A percentile compares a stretch with the other conserved stretches of the same genome.
Evolutionary conservation across 1,140 invertebrate genomes (phyloP).

Genomic region (Ruditapes philippinarum): DNA sequence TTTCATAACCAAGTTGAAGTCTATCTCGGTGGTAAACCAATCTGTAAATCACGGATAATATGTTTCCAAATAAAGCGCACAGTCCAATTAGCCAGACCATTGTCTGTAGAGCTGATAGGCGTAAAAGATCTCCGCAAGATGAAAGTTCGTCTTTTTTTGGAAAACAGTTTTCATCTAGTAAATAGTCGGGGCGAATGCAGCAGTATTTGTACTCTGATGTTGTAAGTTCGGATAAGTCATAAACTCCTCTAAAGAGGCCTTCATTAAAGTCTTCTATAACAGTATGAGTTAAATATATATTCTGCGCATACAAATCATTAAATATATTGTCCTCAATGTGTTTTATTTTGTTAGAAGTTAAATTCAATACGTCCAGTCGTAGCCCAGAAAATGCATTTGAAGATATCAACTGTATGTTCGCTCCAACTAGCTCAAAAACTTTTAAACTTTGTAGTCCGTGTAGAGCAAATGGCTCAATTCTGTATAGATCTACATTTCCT

Average conservation of each 20-base stretch:
- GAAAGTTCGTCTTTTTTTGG: slow-evolving; percentile 73
- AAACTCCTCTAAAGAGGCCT: not conserved
- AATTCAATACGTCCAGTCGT: slow-evolving; percentile 30
- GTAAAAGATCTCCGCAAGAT: slow-evolving; percentile 76
- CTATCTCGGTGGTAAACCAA: slow-evolving; percentile 51
- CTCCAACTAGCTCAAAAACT: not conserved
- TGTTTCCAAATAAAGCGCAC: slow-evolving; percentile 72
- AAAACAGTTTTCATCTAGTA: slow-evolving; percentile 65
- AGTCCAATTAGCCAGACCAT: slow-evolving; percentile 77
- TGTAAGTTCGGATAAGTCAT: not conserved
- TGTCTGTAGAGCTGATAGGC: slow-evolving; percentile 63
- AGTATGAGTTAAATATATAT: not conserved
- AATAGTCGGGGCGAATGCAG: slow-evolving; percentile 25
- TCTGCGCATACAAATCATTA: not conserved
- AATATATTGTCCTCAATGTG: not conserved
- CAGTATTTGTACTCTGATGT: slow-evolving; percentile 21
- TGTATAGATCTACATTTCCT: slow-evolving; percentile 18
- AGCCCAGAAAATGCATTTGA: slow-evolving; percentile 55
- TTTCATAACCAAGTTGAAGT: slow-evolving; percentile 67
- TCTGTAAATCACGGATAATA: slow-evolving; percentile 66
- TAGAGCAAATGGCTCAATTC: slow-evolving; percentile 46
- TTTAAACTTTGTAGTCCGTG: slow-evolving; percentile 21
- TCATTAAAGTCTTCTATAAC: not conserved
- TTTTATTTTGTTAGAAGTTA: not conserved
- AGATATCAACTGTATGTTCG: not conserved